These are phyloP conservation scores for Branchinecta sandiegonensis DNA, from an alignment of 2,888 invertebrate genomes.

Conservation along the genomic window DNA sequence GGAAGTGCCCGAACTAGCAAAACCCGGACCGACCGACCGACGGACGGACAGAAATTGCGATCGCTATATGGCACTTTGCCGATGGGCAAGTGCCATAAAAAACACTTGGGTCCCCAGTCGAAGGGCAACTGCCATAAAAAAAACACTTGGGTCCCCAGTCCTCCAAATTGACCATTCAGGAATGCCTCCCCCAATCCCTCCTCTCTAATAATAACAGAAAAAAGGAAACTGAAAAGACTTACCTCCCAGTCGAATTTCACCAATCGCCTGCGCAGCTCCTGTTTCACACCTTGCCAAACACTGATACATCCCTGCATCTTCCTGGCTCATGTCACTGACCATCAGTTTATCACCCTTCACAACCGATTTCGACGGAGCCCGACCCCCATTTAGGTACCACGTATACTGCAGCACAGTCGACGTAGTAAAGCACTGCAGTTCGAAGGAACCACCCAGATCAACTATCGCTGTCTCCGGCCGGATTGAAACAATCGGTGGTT, in stretches of 20 bases:
- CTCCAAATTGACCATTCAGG: too few species aligned
- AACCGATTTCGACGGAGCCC: background rate
- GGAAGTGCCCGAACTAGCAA: too few species aligned
- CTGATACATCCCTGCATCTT: constrained; percentile 5
- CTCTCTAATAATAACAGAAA: too few species aligned
- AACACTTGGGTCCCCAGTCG: too few species aligned
- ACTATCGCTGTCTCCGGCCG: background rate
- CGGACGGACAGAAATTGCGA: too few species aligned
- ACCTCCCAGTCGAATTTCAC: background rate
- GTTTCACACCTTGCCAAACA: background rate
- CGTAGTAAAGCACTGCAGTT: background rate
- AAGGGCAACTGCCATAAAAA: too few species aligned
- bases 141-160: too few species aligned
- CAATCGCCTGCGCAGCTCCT: background rate
- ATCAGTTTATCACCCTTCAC: background rate
- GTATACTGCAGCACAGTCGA: background rate
- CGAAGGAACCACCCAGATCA: background rate
- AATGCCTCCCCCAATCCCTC: too few species aligned
- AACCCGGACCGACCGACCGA: too few species aligned
- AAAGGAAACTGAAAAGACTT: background rate
- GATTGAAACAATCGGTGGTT: background rate
- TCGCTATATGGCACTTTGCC: too few species aligned
- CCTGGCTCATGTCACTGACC: background rate
- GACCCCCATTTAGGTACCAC: constrained; percentile 5
- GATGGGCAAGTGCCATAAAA: too few species aligned